These are phyloP conservation scores for Drosophila emarginata DNA, from an alignment of 2,888 invertebrate species.

Conservation along the genomic window DNA sequence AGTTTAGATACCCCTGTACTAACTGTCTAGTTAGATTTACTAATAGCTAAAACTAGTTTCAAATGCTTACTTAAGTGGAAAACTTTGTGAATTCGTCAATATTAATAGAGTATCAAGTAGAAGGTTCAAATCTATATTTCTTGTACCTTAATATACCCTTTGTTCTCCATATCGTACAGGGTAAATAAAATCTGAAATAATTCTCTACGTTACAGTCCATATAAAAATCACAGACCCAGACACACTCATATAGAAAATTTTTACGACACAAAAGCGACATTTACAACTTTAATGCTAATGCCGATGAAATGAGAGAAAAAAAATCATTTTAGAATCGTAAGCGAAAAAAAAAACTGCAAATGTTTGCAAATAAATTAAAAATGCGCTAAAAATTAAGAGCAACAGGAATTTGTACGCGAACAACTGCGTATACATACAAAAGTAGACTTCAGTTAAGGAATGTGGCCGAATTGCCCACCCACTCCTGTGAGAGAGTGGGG, in stretches of 20 bases:
- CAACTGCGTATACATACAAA: not conserved
- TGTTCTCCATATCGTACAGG: constrained; percentile 66
- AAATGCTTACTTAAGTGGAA: too few relatives aligned
- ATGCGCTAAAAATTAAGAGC: constrained; percentile 47
- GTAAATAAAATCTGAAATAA: constrained; percentile 49
- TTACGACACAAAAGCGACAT: constrained; percentile 79
- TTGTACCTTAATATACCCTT: constrained; percentile 74
- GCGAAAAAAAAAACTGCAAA: constrained; percentile 30
- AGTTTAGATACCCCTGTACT: constrained; percentile 68
- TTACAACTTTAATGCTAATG: constrained; percentile 75
- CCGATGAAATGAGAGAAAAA: constrained; percentile 40
- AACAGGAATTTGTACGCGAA: constrained; percentile 13
- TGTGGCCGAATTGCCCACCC: too few relatives aligned
- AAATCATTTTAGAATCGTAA: constrained; percentile 67
- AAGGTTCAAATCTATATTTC: too few relatives aligned
- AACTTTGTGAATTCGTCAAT: too few relatives aligned
- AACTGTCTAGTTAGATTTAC: constrained; percentile 4
- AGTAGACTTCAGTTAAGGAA: constrained; percentile 22
- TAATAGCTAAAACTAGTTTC: too few relatives aligned
- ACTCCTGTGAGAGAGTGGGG: too few relatives aligned
- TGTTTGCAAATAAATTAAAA: constrained; percentile 72
- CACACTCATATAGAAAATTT: constrained; percentile 32
- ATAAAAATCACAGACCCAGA: constrained; percentile 34
- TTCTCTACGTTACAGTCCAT: constrained; percentile 61
- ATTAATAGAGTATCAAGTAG: too few relatives aligned